A percentile compares a stretch with the other conserved stretches of the same genome.
phyloP scores from a whole-genome alignment of 2,797 vertebrate genomes.

The Anniella stebbinsi region DNA sequence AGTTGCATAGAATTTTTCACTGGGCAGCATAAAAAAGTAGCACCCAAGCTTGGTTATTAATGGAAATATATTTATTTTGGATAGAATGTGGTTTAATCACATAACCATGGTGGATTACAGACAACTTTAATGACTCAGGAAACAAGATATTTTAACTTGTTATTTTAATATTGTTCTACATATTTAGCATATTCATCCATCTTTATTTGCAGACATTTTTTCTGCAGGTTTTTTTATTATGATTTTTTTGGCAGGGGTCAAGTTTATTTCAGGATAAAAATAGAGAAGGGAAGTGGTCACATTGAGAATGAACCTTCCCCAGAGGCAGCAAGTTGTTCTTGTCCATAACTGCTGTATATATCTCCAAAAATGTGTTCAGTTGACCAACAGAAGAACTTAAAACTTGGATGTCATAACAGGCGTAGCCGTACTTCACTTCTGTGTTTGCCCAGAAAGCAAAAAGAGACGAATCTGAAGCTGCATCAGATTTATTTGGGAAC shows the following conservation, averaged over 20 bases:
- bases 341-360: not conserved
- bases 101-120: not conserved
- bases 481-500: not conserved
- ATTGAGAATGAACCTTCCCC: not conserved
- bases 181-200: not conserved
- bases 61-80: not conserved
- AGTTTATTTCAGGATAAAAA: not conserved
- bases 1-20: not conserved
- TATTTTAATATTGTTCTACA: no score
- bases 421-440: not conserved
- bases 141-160: not conserved
- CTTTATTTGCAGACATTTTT: not conserved
- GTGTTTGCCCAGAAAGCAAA: not conserved
- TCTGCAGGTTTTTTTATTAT: no score
- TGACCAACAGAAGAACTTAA: not conserved
- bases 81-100: not conserved
- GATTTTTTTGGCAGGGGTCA: no score
- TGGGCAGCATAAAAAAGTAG: not conserved
- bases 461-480: not conserved
- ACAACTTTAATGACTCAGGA: not conserved
- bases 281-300: not conserved
- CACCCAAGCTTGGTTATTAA: not conserved
- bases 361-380: not conserved
- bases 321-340: not conserved
- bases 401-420: not conserved